Evolutionary conservation across 2,797 vertebrate species (phyloP).

Genomic region (Pyrocephalus nanus): DNA sequence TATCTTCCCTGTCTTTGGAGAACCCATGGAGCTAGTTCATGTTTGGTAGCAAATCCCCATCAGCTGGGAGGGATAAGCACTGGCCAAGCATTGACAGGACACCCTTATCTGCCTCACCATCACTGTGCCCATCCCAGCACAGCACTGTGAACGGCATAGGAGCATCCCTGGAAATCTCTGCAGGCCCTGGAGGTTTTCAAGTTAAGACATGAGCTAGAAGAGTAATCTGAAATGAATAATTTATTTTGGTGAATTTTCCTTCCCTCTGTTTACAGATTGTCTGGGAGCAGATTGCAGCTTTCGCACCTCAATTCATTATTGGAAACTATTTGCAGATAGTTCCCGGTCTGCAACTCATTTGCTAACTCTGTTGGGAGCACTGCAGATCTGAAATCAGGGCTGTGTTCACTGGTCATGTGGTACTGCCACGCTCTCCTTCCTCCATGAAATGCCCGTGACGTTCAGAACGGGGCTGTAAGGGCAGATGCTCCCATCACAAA

Average conservation of each 20-base stretch:
- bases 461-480: not conserved
- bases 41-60: not conserved
- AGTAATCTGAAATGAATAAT: constrained; percentile 61
- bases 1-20: not conserved
- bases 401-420: constrained; percentile 20
- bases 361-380: constrained; percentile 58
- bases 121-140: not conserved
- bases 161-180: constrained; percentile 4
- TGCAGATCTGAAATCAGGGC: constrained; percentile 39
- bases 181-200: constrained; percentile 25
- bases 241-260: constrained; percentile 59
- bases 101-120: not conserved
- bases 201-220: constrained; percentile 44
- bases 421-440: not conserved
- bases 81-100: not conserved
- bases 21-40: not conserved
- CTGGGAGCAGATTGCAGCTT: constrained; percentile 62
- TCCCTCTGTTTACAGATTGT: constrained; percentile 66
- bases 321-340: constrained; percentile 66
- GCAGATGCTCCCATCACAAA: not conserved
- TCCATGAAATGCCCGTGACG: not conserved
- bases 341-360: constrained; percentile 55
- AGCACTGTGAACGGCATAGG: not conserved
- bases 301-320: constrained; percentile 65
- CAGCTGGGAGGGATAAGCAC: not conserved